Conservation (phyloP, 2,888 invertebrate genomes). For the Stomorhina lunata region DNA sequence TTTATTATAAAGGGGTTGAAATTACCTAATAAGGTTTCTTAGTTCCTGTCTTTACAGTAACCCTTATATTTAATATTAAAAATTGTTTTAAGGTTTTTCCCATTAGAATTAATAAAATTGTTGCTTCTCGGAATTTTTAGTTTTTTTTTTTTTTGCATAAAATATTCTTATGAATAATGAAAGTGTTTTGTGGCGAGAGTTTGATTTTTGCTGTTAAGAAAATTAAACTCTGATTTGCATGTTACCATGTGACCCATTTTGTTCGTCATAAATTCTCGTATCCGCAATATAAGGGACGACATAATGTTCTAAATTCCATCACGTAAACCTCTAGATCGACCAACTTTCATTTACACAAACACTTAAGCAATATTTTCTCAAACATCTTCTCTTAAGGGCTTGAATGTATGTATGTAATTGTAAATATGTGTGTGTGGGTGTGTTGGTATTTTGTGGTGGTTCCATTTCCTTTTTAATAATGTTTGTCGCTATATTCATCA, state of each 20-base stretch:
- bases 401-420: not conserved
- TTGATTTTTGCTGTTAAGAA: not conserved
- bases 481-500: constrained; percentile 13
- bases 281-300: not conserved
- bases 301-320: not conserved
- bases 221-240: constrained; percentile 58
- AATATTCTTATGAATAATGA: not conserved
- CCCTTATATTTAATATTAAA: too few relatives aligned
- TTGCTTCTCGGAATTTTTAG: constrained; percentile 32
- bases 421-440: not conserved
- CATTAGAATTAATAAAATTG: constrained; percentile 20
- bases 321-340: not conserved
- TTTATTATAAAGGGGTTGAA: too few relatives aligned
- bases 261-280: not conserved
- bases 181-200: not conserved
- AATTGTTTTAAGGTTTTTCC: too few relatives aligned
- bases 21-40: too few relatives aligned
- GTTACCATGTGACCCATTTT: constrained; percentile 57
- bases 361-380: not conserved
- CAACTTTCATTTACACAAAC: not conserved
- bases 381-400: not conserved
- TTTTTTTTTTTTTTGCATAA: not conserved
- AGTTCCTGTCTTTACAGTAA: too few relatives aligned
- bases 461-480: too few relatives aligned
- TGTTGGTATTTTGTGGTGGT: not conserved